Percentiles rank a stretch among this genome's conserved stretches.
These are phyloP conservation scores for Stenurella melanura DNA, from an alignment of 2,888 invertebrate genomes.

Conservation along the genomic window DNA sequence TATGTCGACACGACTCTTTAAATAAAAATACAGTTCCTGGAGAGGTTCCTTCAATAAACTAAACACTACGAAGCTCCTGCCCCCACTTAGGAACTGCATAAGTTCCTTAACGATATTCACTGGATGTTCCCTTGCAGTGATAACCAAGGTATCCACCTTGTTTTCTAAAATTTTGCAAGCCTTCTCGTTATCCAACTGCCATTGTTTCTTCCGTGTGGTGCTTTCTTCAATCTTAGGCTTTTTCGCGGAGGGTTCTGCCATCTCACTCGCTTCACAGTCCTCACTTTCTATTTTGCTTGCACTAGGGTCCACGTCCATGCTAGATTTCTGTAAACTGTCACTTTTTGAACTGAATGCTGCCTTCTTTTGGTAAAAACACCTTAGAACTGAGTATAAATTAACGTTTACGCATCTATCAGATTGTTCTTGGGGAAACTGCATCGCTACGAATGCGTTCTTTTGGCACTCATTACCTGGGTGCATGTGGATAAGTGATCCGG, in stretches of 20 bases:
- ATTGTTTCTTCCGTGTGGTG: conserved; percentile 68
- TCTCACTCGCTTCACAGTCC: background rate
- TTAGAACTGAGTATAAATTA: conserved; percentile 84
- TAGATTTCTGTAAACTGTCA: conserved; percentile 30
- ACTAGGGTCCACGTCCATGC: conserved; percentile 21
- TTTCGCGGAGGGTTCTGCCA: conserved; percentile 42
- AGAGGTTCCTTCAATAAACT: conserved; percentile 88
- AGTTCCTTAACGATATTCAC: conserved; percentile 84
- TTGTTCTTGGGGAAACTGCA: conserved; percentile 86
- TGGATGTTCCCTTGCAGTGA: conserved; percentile 92
- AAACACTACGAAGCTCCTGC: conserved; percentile 91
- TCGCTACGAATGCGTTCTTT: conserved; percentile 84
- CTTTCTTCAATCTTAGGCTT: conserved; percentile 49
- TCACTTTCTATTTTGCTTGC: conserved; percentile 15
- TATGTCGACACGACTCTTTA: conserved; percentile 84
- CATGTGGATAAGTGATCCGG: conserved; percentile 82
- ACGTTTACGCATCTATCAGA: conserved; percentile 82
- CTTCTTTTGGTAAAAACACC: conserved; percentile 79
- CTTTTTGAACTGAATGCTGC: conserved; percentile 30
- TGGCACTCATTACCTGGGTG: conserved; percentile 89
- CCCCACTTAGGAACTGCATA: conserved; percentile 85
- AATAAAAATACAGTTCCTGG: conserved; percentile 85
- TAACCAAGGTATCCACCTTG: conserved; percentile 84
- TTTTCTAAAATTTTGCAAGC: conserved; percentile 79
- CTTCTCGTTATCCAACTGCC: conserved; percentile 82